These are phyloP conservation scores for Drosophila nr. perissopoda DNA, from an alignment of 2,888 invertebrate species.

Conservation along the genomic window DNA sequence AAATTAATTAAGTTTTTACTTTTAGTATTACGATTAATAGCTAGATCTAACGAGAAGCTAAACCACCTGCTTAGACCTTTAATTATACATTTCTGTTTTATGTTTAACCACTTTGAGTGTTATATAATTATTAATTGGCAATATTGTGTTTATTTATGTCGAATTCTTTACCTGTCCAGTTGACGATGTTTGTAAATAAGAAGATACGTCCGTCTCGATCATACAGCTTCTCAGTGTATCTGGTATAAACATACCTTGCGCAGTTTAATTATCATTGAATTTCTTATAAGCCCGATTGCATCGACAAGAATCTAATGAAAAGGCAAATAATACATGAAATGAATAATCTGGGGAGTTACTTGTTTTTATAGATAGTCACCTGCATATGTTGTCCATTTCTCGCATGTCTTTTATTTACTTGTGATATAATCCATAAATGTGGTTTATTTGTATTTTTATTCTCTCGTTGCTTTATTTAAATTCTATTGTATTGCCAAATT, in stretches of 20 bases:
- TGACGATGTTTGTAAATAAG: conserved; percentile 97
- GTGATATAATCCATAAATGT: not conserved
- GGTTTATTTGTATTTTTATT: not conserved
- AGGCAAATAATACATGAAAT: too few relatives aligned
- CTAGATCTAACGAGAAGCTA: conserved; percentile 1
- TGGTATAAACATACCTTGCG: conserved; percentile 92
- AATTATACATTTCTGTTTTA: not conserved
- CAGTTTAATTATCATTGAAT: conserved; percentile 56
- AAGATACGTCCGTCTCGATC: conserved; percentile 97
- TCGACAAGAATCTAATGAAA: conserved; percentile 21
- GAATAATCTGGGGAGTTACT: not conserved
- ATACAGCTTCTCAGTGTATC: conserved; percentile 97
- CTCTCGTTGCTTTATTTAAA: not conserved
- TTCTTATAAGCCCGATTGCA: conserved; percentile 31
- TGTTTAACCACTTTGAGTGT: not conserved
- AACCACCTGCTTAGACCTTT: not conserved
- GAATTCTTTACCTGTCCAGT: conserved; percentile 92
- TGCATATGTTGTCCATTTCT: conserved; percentile 12
- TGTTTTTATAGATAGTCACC: conserved; percentile 10
- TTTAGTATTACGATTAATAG: not conserved
- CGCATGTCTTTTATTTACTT: not conserved
- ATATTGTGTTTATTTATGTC: not conserved
- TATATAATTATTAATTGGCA: not conserved
- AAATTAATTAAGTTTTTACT: not conserved
- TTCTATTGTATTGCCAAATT: conserved; percentile 10